Base-by-base conservation (phyloP, 1,140 invertebrate species). In the Nymphalis io region DNA sequence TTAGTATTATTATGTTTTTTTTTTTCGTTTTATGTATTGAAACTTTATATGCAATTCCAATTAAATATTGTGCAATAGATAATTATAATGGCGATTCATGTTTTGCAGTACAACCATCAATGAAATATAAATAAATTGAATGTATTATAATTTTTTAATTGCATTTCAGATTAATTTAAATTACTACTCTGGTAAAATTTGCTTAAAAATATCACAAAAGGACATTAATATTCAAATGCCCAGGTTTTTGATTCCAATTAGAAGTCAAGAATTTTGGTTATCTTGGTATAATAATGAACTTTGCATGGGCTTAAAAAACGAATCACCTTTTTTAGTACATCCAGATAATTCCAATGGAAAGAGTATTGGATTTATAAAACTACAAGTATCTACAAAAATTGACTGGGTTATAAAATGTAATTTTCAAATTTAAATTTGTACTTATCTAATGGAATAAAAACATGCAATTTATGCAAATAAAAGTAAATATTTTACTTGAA, bases 271-370 rank as follows among this genome's bases (percentile, higher is more conserved):
- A 38, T 75, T 79, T 48, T 79, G 72, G 63, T 46, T 81, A 23
- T 73, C 74, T 33, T 83, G 81, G 81, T 51, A 66, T 23, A 74
- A 66, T 68, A 39, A 71, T 4, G 48, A 65, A 18, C 67, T 81
- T 20, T 72, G 64, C 67, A 46, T 81, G 33, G 76, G 76, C n/a
- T 21, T 42, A 11, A 51, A 38, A 11, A 61, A 73, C 60, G 44
- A 72, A 44, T 33, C 46, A 68, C 40, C 57, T 58, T 65, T 64
- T 65, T 57, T 73, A 42, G 20, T 44, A 18, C 70, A 60, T 46
- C 42, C 46, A 58, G 39, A 48, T 40, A 68, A 23, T 12, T 51
- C 59, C 60, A 59, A 63, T 11, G 60, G 39, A 6, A 72, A 69
- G 20, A 60, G 57, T 11, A 72, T 74, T 65, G 73, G 73, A 13